phyloP scores from a whole-genome alignment of 92 coral and sea anemone genomes.

The Paramuricea clavata region DNA sequence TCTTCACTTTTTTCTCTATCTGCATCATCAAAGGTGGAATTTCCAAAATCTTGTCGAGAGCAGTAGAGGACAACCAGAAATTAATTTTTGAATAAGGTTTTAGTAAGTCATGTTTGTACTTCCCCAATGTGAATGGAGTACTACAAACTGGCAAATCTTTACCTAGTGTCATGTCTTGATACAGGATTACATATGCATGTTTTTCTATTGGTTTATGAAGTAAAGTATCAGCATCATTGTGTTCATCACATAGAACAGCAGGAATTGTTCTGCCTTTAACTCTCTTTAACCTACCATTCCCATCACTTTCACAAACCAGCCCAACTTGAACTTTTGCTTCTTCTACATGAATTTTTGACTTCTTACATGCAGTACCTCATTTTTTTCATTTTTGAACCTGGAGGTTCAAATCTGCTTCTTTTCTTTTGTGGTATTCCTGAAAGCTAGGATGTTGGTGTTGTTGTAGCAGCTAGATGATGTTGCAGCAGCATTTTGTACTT shows the following conservation, averaged over 20 bases:
- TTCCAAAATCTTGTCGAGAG: constrained; percentile 66
- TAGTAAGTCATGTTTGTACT: constrained; percentile 68
- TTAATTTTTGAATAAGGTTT: constrained; percentile 77
- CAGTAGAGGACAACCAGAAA: constrained; percentile 83
- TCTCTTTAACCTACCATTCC: neutral
- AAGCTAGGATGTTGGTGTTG: neutral
- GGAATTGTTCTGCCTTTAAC: constrained; percentile 33
- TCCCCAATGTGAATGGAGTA: constrained; percentile 66
- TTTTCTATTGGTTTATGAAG: constrained; percentile 61
- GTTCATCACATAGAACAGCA: neutral
- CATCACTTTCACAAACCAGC: neutral
- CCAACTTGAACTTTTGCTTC: constrained; percentile 28
- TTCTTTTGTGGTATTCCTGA: neutral
- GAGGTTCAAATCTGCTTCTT: neutral
- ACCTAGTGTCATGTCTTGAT: constrained; percentile 61
- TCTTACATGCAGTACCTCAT: neutral
- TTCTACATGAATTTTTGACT: neutral
- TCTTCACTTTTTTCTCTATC: constrained; percentile 57
- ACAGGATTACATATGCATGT: constrained; percentile 64
- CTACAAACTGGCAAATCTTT: constrained; percentile 62
- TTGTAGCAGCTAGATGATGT: too few relatives aligned
- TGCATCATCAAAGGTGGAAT: constrained; percentile 39
- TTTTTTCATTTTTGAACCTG: neutral
- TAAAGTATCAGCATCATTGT: constrained; percentile 47
- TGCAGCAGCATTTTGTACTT: too few relatives aligned